These are phyloP conservation scores for Pygmarrhopalites habei DNA, from an alignment of 1,140 invertebrate genomes.

Conservation along the genomic window DNA sequence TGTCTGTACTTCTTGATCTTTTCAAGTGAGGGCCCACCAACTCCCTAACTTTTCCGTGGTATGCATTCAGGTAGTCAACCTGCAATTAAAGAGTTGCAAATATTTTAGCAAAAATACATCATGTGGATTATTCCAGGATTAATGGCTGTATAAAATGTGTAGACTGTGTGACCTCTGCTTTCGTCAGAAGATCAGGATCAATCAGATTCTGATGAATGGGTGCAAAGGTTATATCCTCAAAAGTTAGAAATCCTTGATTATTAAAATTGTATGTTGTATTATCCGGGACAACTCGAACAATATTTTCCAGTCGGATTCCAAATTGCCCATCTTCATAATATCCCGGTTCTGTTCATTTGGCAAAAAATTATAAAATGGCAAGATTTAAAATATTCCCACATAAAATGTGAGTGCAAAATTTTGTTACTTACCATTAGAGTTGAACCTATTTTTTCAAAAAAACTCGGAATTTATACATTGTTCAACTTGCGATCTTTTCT, in stretches of 20 bases:
- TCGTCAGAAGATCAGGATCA: constrained; percentile 65
- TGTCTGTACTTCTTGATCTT: constrained; percentile 24
- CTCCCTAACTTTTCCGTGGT: constrained; percentile 63
- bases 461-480: too few relatives aligned
- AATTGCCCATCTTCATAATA: constrained; percentile 76
- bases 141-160: constrained; percentile 15
- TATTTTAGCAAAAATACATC: too few relatives aligned
- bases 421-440: constrained; percentile 87
- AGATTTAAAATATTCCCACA: too few relatives aligned
- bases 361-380: constrained; percentile 36
- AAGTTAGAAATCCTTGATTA: constrained; percentile 71
- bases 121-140: too few relatives aligned
- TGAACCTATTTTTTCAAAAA: too few relatives aligned
- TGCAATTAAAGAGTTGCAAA: constrained; percentile 42
- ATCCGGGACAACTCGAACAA: constrained; percentile 60
- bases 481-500: too few relatives aligned
- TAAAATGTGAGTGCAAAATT: neutral
- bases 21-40: constrained; percentile 62
- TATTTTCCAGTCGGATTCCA: constrained; percentile 90
- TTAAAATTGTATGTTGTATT: constrained; percentile 62
- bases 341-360: constrained; percentile 70
- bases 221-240: constrained; percentile 84
- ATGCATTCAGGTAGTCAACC: constrained; percentile 67
- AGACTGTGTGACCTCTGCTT: constrained; percentile 54
- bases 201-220: constrained; percentile 89